Evolutionary conservation across 2,113 vertebrate species (phyloP), one percentile per base, ranked within the genome.

Genomic region (Cyprinodon brontotheroides): DNA sequence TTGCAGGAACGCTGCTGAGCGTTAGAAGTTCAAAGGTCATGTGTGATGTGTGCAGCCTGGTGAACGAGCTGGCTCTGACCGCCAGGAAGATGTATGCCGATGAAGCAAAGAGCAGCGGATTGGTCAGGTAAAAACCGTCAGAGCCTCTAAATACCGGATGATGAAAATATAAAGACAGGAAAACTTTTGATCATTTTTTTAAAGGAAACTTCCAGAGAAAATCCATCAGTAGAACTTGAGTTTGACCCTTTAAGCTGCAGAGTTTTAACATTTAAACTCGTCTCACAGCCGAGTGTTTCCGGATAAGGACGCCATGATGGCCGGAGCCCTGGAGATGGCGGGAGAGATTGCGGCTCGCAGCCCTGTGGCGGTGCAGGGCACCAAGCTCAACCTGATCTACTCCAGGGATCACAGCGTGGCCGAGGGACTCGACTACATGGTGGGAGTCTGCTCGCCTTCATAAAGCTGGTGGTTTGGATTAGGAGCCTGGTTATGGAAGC

Each of bases 301-400:
- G 0, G 95, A 97, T 79, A 95, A 96, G 80, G 95, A 92, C 36
- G 17, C 77, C 8, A 87, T 96, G 93, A 90, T 98, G 48, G 83
- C 89, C 0, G 94, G 90, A 0, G 95, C 95, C 3, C 78, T 98
- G 41, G 89, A 94, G 15, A 72, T 98, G 89, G 97, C 96, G 0
- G 72, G 43, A 0, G 93, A 97, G 81, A 96, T 98, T 0, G 94
- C 95, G 0, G 89, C 78, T 37, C 96, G 95, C 64, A 98, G 97
- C 81, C 97, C 97, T 0, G 90, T 98, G 3, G 97, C 96, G 0
- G 95, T 97, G 38, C 97, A 98, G 84, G 89, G 96, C 59, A 95
- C 94, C 59, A 98, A 98, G 76, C 11, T 96, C 75, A 97, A 98
- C 89, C 93, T 98, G 0, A 0, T 97, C 36, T 97, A 96, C 64